Evolutionary conservation across 2,797 vertebrate species (phyloP).

Genomic region (Peromyscus aztecus): DNA sequence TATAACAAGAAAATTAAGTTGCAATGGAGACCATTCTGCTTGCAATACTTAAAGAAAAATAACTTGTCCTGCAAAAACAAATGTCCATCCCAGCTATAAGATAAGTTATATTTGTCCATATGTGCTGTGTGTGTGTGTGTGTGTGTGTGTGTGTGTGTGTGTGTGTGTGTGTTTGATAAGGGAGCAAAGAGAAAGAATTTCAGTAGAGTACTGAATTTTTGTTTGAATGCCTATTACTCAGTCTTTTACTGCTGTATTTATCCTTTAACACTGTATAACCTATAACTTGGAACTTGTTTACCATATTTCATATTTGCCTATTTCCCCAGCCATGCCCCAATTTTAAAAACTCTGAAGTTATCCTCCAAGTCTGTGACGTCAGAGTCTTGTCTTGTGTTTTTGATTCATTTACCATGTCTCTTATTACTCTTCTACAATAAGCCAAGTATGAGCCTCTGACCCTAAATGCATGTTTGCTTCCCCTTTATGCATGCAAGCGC

Average conservation of each 20-base stretch:
- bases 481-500: too few relatives aligned
- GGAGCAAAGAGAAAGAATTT: background rate
- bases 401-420: background rate
- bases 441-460: background rate
- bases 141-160: background rate
- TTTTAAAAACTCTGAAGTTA: background rate
- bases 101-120: background rate
- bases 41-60: background rate
- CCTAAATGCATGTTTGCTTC: background rate
- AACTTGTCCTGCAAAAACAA: background rate
- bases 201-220: background rate
- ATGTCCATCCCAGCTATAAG: background rate
- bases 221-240: background rate
- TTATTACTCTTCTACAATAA: background rate
- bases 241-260: background rate
- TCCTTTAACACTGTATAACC: background rate
- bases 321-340: background rate
- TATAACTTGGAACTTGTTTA: background rate
- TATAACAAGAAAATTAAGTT: slow-evolving; percentile 15
- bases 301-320: background rate
- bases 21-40: background rate
- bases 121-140: background rate
- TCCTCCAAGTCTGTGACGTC: background rate
- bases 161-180: background rate
- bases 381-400: background rate